Evolutionary conservation across 2,888 invertebrate genomes (phyloP).

Genomic region (Polyommatus icarus): DNA sequence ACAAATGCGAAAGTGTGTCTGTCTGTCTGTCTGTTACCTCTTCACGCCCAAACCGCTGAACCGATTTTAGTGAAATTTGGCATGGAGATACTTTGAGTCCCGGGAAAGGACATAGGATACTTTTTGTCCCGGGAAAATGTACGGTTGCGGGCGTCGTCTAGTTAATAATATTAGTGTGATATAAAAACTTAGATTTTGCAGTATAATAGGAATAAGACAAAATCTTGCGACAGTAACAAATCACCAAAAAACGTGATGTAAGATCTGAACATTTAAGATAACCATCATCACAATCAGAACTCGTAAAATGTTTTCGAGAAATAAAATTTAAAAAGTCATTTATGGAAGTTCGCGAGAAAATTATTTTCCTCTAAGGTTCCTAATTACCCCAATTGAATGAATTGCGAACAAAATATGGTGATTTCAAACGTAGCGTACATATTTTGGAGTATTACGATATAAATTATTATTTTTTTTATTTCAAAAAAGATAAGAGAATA

Average conservation of each 20-base stretch:
- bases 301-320: not conserved
- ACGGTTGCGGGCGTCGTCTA: no score
- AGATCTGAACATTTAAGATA: not conserved
- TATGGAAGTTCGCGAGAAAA: not conserved
- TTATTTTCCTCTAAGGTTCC: not conserved
- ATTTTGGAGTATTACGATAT: not conserved
- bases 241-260: not conserved
- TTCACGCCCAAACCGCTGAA: no score
- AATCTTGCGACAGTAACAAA: not conserved
- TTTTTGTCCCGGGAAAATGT: no score
- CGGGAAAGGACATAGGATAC: no score
- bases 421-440: not conserved
- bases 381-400: not conserved
- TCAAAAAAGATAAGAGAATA: no score
- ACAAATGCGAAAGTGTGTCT: no score
- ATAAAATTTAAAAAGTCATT: slow-evolving; percentile 1
- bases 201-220: not conserved
- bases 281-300: not conserved
- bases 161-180: no score
- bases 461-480: no score
- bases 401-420: not conserved
- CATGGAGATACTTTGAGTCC: no score
- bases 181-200: not conserved
- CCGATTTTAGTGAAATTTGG: no score
- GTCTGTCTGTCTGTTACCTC: no score